These are phyloP conservation scores for Conus canariensis DNA, from an alignment of 2,888 invertebrate species.

Conservation along the genomic window DNA sequence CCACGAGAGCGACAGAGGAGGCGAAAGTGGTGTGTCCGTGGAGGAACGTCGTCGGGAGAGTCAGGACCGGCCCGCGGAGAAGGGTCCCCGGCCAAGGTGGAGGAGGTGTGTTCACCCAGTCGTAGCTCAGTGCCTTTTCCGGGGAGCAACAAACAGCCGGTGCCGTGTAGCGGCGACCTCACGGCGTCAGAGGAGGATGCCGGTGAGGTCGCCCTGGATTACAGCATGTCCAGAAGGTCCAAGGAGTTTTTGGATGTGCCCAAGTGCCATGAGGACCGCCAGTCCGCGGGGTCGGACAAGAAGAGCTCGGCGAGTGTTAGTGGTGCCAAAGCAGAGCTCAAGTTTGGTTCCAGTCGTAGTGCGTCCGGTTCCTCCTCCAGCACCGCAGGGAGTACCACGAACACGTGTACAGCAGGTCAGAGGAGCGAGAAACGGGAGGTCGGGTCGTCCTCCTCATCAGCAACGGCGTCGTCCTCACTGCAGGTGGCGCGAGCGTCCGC, in stretches of 20 bases:
- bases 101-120: neutral
- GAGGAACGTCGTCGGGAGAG: neutral
- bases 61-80: neutral
- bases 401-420: neutral
- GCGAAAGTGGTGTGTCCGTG: neutral
- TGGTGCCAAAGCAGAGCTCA: neutral
- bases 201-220: slow-evolving; percentile 41
- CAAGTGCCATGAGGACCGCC: slow-evolving; percentile 32
- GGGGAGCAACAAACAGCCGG: neutral
- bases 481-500: neutral
- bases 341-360: slow-evolving; percentile 16
- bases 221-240: slow-evolving; percentile 35
- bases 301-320: neutral
- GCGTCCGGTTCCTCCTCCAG: neutral
- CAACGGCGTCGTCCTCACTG: neutral
- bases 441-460: neutral
- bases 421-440: slow-evolving; percentile 2
- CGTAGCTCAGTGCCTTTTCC: slow-evolving; percentile 35
- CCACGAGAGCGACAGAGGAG: neutral
- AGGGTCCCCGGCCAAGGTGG: neutral
- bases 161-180: neutral
- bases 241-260: neutral
- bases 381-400: neutral
- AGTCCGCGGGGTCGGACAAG: neutral
- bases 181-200: neutral